Percentiles rank a stretch among this genome's conserved stretches.
Conservation (phyloP, 2,888 invertebrate species). For the Zygogramma bicolorata region DNA sequence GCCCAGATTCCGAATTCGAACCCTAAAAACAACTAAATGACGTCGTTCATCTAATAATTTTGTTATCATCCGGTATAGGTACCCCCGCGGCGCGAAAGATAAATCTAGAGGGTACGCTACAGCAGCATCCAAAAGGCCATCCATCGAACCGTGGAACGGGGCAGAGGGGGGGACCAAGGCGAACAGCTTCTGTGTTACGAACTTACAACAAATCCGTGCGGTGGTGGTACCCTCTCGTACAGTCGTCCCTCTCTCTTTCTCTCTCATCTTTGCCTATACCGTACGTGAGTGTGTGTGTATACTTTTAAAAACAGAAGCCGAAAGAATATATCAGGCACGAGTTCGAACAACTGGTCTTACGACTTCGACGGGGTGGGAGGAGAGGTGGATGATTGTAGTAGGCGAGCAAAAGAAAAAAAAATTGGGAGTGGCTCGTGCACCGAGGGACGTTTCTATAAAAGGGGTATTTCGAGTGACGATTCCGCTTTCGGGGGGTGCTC, state of each 20-base stretch:
- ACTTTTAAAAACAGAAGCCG: constrained; percentile 44
- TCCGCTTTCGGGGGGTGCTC: too few species aligned
- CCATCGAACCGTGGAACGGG: not conserved
- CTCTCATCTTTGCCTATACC: not conserved
- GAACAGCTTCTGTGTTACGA: constrained; percentile 42
- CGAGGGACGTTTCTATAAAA: not conserved
- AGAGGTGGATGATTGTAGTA: not conserved
- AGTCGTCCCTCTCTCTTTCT: not conserved
- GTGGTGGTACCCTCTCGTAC: not conserved
- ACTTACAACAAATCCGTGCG: constrained; percentile 33
- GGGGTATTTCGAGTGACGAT: too few species aligned
- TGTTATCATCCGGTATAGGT: too few species aligned
- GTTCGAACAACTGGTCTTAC: constrained; percentile 36
- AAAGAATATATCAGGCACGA: constrained; percentile 36
- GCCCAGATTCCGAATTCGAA: too few species aligned
- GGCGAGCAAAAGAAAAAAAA: not conserved
- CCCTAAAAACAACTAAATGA: too few species aligned
- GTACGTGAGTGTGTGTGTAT: not conserved
- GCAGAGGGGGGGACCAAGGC: constrained; percentile 23
- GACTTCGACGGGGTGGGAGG: not conserved
- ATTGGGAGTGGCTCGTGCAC: not conserved
- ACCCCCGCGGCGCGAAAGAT: not conserved
- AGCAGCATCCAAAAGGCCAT: not conserved
- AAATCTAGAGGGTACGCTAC: not conserved
- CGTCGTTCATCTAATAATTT: too few species aligned